Conservation (phyloP, 1,140 invertebrate genomes). For the Plutomurus gul region DNA sequence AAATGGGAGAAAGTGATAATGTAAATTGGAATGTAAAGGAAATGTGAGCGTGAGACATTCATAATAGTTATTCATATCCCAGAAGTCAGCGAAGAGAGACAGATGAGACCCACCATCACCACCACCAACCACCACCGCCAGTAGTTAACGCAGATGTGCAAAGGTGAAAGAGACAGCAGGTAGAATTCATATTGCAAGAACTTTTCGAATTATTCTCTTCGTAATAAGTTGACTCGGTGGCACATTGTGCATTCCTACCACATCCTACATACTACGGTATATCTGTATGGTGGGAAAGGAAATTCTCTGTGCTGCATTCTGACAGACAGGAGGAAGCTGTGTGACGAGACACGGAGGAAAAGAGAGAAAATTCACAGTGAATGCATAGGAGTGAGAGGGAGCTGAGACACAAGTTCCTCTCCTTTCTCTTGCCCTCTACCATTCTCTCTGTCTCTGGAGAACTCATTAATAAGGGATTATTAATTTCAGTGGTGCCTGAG, state of each 20-base stretch:
- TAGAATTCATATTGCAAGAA: neutral
- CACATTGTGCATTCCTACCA: neutral
- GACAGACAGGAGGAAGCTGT: neutral
- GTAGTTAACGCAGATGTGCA: neutral
- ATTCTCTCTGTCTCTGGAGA: too few relatives aligned
- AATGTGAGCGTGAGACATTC: neutral
- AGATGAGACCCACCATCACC: too few relatives aligned
- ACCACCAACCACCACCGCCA: too few relatives aligned
- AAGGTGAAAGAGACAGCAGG: neutral
- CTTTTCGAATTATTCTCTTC: conserved; percentile 4
- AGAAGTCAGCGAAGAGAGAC: neutral
- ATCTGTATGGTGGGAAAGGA: neutral
- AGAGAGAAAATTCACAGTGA: too few relatives aligned
- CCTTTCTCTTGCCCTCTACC: too few relatives aligned
- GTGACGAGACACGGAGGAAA: neutral
- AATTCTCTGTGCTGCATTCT: neutral
- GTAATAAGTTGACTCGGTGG: neutral
- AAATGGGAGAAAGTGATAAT: conserved; percentile 18
- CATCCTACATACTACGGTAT: neutral
- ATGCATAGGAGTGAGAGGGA: neutral
- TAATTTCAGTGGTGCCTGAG: conserved; percentile 24
- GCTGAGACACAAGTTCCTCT: neutral
- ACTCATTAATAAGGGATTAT: conserved; percentile 33
- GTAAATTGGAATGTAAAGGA: neutral
- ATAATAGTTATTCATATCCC: neutral